Base-by-base conservation (phyloP, 2,888 invertebrate species). In the Conomelus anceps region DNA sequence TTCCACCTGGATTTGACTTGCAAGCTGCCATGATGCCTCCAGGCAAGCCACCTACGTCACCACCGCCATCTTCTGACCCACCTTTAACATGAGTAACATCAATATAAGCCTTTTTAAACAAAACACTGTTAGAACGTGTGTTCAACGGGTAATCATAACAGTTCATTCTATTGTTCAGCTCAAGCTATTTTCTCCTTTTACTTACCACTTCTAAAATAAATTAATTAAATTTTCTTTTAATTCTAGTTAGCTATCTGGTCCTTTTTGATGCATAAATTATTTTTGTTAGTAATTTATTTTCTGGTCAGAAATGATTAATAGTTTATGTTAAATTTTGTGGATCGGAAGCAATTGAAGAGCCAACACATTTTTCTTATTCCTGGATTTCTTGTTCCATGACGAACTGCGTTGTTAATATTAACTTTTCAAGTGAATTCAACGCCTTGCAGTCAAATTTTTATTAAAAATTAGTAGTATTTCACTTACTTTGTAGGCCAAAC, bases 41-140 rank as follows among this genome's bases (percentile, higher is more conserved):
- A 23, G 90, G 90, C 89, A 91, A 91, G 86, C 93, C 94, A 88
- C 92, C 94, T 26, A 92, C 93, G 11, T 93, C 94, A 90, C 93
- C 94, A 94, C 91, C 93, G 7, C 89, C 89, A n/a, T 34, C 89
- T 29, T 23, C 85, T n/a, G 90, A 90, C 22, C 89, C 90, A 22
- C 89, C 90, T 7, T 87, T 90, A 22, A 89, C 90, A 89, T 90
- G 90, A 90, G 87, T 22, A 7, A 63, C 13, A n/a, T n/a, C n/a
- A 13, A 63, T 63, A n/a, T n/a, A 3, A 9, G 4, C 1, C 7
- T n/a, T 20, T n/a, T 0, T 4, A 20, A n/a, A 13, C 1, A n/a
- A n/a, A 63, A 63, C 20, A 63, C 63, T 63, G 20, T n/a, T 3
- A 17, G 3, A 41, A 41, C 17, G 41, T 41, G 7, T 41, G 17